These are phyloP conservation scores for Proterorhinus semilunaris DNA, from an alignment of 2,113 vertebrate species.

Conservation along the genomic window DNA sequence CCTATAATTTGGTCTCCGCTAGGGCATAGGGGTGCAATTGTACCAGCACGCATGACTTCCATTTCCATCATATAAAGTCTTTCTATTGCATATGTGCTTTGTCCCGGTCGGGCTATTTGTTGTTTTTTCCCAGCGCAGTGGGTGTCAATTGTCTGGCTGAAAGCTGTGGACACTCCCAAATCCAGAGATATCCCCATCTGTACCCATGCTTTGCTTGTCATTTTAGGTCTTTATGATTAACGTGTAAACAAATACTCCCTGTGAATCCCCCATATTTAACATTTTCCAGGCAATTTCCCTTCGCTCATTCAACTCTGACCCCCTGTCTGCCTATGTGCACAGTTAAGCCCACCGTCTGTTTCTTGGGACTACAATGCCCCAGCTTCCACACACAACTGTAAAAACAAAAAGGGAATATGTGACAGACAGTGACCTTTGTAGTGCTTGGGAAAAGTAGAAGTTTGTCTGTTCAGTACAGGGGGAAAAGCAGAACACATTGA, in stretches of 20 bases:
- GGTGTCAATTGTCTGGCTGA: constrained; percentile 18
- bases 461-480: neutral
- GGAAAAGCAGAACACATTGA: neutral
- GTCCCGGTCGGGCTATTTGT: constrained; percentile 8
- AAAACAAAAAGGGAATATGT: neutral
- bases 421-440: neutral
- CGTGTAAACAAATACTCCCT: neutral
- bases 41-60: neutral
- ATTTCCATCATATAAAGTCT: neutral
- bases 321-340: neutral
- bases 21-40: too few relatives aligned
- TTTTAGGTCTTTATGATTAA: neutral
- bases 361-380: constrained; percentile 8
- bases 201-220: neutral
- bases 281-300: neutral
- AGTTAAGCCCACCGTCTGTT: constrained; percentile 24
- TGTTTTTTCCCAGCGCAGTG: constrained; percentile 9
- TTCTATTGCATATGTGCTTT: constrained; percentile 9
- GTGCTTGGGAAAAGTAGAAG: neutral
- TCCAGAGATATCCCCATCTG: neutral
- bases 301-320: constrained; percentile 19
- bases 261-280: neutral
- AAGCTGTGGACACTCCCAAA: constrained; percentile 12
- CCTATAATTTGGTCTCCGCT: constrained; percentile 22
- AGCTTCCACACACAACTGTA: constrained; percentile 3